A percentile compares a stretch with the other conserved stretches of the same genome.
Conservation (phyloP, 2,113 vertebrate genomes). For the Leucosticte australis region DNA sequence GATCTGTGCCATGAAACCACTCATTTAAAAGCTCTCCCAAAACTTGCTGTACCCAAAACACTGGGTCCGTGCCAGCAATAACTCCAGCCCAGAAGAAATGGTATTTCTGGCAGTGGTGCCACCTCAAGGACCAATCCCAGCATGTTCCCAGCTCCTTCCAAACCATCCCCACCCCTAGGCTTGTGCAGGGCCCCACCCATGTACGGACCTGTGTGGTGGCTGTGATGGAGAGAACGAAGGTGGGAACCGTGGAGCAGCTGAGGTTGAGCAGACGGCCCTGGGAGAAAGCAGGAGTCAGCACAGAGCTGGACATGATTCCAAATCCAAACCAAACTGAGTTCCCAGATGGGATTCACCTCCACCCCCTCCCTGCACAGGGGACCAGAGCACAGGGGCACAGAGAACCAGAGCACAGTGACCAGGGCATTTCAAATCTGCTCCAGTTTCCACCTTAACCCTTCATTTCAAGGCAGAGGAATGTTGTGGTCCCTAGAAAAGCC, state of each 20-base stretch:
- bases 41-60: background rate
- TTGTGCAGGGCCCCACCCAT: background rate
- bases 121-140: background rate
- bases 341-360: background rate
- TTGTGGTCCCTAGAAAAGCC: background rate
- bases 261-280: constrained; percentile 96
- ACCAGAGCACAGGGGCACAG: background rate
- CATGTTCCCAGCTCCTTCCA: background rate
- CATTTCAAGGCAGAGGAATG: background rate
- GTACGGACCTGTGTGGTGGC: constrained; percentile 92
- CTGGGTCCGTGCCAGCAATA: background rate
- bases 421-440: background rate
- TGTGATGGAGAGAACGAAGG: constrained; percentile 97
- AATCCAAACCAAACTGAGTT: fast-evolving
- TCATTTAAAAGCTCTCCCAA: background rate
- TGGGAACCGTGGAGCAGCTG: constrained; percentile 97
- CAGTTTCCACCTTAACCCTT: background rate
- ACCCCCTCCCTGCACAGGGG: background rate
- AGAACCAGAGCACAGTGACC: fast-evolving
- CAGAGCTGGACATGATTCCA: background rate
- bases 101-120: background rate
- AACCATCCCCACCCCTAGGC: background rate
- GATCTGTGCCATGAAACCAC: background rate
- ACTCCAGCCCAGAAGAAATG: background rate
- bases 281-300: background rate